Evolutionary conservation across 2,797 vertebrate genomes (phyloP).

Genomic region (Neopelma chrysocephalum): DNA sequence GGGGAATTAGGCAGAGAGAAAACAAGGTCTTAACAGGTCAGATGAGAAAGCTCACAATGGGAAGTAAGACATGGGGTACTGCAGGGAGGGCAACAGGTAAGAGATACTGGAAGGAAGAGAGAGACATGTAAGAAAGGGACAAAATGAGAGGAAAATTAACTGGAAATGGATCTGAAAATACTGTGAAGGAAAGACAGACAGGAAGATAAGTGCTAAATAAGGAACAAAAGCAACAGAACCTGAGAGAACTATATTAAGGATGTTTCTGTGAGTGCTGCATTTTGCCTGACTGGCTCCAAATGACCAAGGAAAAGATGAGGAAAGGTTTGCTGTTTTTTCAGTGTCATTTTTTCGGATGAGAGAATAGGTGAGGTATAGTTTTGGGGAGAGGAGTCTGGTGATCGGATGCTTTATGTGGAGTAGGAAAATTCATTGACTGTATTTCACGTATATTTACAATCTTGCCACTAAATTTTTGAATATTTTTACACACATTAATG

Average conservation of each 20-base stretch:
- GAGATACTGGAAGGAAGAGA: neutral
- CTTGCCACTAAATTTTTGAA: neutral
- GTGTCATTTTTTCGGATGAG: neutral
- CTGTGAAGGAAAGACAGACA: neutral
- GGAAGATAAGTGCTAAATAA: conserved; percentile 2
- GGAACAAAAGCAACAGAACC: neutral
- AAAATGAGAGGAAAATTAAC: conserved; percentile 12
- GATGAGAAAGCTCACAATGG: neutral
- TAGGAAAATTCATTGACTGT: neutral
- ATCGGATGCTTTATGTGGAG: neutral
- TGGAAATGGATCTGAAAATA: conserved; percentile 24
- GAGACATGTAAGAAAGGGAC: neutral
- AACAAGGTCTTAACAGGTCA: neutral
- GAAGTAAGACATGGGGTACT: neutral
- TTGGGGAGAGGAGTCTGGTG: neutral
- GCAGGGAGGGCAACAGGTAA: neutral
- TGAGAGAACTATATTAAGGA: neutral
- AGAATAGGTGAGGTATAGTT: neutral
- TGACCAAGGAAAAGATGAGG: neutral
- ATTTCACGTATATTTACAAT: conserved; percentile 30
- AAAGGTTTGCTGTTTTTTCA: neutral
- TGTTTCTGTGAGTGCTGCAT: neutral
- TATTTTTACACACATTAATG: conserved; percentile 42
- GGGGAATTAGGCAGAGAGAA: neutral
- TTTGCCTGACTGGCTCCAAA: neutral